Evolutionary conservation across 2,888 invertebrate species (phyloP).

Genomic region (Trissolcus brochymenae): DNA sequence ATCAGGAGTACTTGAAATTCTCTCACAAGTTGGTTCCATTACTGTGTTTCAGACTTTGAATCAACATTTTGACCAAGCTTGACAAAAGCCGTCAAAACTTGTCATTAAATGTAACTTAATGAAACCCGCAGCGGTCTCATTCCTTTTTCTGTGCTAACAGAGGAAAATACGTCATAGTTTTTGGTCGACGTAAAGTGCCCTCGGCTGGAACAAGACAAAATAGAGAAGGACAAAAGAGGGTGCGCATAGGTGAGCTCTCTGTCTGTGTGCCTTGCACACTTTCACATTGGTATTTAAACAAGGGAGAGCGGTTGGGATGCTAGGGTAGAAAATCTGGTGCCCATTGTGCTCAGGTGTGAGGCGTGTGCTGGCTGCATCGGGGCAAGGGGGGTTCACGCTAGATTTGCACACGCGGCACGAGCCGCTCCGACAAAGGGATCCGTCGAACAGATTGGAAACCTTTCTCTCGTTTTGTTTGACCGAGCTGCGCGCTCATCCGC

Average conservation of each 20-base stretch:
- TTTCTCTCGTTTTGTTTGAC: slow-evolving; percentile 59
- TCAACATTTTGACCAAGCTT: background rate
- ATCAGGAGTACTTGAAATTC: background rate
- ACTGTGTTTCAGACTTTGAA: background rate
- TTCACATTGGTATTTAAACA: slow-evolving; percentile 63
- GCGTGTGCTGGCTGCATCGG: slow-evolving; percentile 67
- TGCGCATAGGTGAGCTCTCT: slow-evolving; percentile 29
- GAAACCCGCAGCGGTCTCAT: slow-evolving; percentile 14
- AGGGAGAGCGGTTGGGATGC: slow-evolving; percentile 58
- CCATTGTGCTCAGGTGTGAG: slow-evolving; percentile 76
- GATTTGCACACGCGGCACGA: slow-evolving; percentile 76
- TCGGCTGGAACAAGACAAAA: slow-evolving; percentile 24
- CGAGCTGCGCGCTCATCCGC: slow-evolving; percentile 51
- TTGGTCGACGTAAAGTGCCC: slow-evolving; percentile 29
- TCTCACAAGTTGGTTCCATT: background rate
- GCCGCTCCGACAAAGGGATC: slow-evolving; percentile 73
- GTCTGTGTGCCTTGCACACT: slow-evolving; percentile 39
- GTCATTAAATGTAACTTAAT: slow-evolving; percentile 26
- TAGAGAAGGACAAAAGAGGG: slow-evolving; percentile 25
- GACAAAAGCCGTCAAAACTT: slow-evolving; percentile 16
- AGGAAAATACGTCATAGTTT: slow-evolving; percentile 27
- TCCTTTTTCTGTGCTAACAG: slow-evolving; percentile 2
- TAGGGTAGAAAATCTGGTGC: slow-evolving; percentile 69
- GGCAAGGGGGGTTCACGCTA: slow-evolving; percentile 59
- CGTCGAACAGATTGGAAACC: slow-evolving; percentile 73